Evolutionary conservation across 2,888 invertebrate genomes (phyloP).

Genomic region (Scaptomyza parva): DNA sequence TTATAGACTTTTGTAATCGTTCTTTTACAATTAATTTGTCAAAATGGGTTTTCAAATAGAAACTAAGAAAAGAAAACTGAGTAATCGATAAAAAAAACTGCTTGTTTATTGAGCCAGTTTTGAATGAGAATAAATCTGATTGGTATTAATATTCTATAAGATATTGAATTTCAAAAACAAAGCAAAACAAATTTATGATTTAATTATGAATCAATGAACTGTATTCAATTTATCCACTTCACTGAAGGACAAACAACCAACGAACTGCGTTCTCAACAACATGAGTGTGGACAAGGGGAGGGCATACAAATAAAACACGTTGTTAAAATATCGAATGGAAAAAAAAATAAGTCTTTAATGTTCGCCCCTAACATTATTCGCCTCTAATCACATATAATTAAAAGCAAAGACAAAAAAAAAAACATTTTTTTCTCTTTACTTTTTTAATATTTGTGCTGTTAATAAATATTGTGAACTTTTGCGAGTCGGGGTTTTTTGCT

Average conservation of each 20-base stretch:
- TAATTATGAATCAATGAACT: constrained; percentile 76
- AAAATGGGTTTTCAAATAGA: not conserved
- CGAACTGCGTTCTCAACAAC: constrained; percentile 28
- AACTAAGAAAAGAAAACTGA: not conserved
- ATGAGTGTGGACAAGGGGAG: constrained; percentile 1
- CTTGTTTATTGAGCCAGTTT: constrained; percentile 2
- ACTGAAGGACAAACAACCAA: constrained; percentile 67
- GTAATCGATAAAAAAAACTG: constrained; percentile 7
- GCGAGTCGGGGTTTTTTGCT: constrained; percentile 60
- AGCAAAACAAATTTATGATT: constrained; percentile 43
- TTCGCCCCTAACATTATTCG: constrained; percentile 50
- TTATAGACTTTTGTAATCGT: not conserved
- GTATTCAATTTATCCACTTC: constrained; percentile 40
- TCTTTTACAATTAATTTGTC: not conserved
- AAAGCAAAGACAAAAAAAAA: constrained; percentile 51
- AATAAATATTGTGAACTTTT: constrained; percentile 72
- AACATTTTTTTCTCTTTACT: constrained; percentile 11
- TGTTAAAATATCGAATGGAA: constrained; percentile 40
- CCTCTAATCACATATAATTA: constrained; percentile 71
- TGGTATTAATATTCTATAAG: constrained; percentile 14
- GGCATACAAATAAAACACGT: constrained; percentile 47
- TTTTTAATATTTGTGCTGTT: constrained; percentile 70
- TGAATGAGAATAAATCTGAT: not conserved
- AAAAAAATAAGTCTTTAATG: constrained; percentile 29
- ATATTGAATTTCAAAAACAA: constrained; percentile 48